Evolutionary conservation across 2,888 invertebrate species (phyloP).

Genomic region (Machimus rusticus): DNA sequence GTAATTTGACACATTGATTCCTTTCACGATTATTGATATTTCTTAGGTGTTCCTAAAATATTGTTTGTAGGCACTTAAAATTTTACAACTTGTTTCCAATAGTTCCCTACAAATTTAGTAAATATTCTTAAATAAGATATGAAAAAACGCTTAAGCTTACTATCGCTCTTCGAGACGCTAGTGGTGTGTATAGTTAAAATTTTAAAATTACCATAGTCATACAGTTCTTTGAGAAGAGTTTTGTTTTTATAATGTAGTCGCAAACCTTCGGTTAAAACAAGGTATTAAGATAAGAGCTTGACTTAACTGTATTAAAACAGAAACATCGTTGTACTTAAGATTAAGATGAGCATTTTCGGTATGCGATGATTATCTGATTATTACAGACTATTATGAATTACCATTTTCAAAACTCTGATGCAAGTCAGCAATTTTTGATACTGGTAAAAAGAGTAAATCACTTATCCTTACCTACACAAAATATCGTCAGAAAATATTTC

Average conservation of each 20-base stretch:
- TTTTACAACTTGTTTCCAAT: slow-evolving; percentile 23
- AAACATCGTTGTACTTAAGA: slow-evolving; percentile 11
- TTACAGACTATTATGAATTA: neutral
- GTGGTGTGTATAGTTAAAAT: slow-evolving; percentile 2
- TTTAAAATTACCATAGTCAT: neutral
- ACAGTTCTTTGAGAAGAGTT: neutral
- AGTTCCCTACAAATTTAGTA: neutral
- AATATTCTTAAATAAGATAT: neutral
- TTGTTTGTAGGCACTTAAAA: slow-evolving; percentile 36
- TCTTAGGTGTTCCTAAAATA: slow-evolving; percentile 13
- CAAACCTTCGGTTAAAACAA: neutral
- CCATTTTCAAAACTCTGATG: neutral
- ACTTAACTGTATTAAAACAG: neutral
- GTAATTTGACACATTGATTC: slow-evolving; percentile 39
- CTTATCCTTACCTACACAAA: neutral
- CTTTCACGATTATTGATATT: slow-evolving; percentile 12
- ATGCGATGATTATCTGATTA: slow-evolving; percentile 2
- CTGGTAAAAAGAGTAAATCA: neutral
- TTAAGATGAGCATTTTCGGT: slow-evolving; percentile 26
- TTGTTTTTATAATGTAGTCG: neutral
- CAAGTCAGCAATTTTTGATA: neutral
- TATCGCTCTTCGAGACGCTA: neutral
- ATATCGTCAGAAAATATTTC: slow-evolving; percentile 27
- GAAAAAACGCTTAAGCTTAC: slow-evolving; percentile 6
- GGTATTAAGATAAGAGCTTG: neutral